These are phyloP conservation scores for Sabellastarte sp. DNA, from an alignment of 2,888 invertebrate genomes.

Conservation along the genomic window DNA sequence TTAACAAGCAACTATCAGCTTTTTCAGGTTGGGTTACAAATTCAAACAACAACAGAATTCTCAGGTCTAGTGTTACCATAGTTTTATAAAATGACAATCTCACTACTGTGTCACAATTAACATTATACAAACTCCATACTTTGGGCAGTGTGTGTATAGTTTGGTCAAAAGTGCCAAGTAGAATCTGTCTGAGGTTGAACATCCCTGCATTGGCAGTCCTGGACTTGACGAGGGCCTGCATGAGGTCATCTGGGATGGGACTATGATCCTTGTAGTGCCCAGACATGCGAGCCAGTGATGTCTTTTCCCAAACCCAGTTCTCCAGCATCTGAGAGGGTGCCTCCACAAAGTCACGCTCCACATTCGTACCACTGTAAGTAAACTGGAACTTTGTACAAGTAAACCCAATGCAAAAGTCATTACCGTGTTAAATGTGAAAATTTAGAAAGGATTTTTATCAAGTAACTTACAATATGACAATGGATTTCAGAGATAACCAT, in stretches of 20 bases:
- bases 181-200: slow-evolving; percentile 61
- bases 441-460: no score
- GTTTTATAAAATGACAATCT: no score
- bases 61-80: no score
- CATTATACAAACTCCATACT: slow-evolving; percentile 5
- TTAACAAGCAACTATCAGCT: no score
- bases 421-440: no score
- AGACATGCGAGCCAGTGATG: slow-evolving; percentile 61
- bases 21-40: no score
- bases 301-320: slow-evolving; percentile 64
- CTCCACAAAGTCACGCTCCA: slow-evolving; percentile 64
- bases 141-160: slow-evolving; percentile 55
- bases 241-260: slow-evolving; percentile 58
- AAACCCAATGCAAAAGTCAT: no score
- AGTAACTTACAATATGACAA: no score
- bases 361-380: slow-evolving; percentile 59
- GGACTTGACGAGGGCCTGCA: slow-evolving; percentile 59
- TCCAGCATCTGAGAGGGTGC: slow-evolving; percentile 64
- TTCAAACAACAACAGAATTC: no score
- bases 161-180: slow-evolving; percentile 62
- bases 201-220: slow-evolving; percentile 61
- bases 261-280: slow-evolving; percentile 57
- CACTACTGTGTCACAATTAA: background rate
- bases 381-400: no score
- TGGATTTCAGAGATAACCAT: no score